Conservation (phyloP, 2,888 invertebrate species). For the Cheilosia vulpina region DNA sequence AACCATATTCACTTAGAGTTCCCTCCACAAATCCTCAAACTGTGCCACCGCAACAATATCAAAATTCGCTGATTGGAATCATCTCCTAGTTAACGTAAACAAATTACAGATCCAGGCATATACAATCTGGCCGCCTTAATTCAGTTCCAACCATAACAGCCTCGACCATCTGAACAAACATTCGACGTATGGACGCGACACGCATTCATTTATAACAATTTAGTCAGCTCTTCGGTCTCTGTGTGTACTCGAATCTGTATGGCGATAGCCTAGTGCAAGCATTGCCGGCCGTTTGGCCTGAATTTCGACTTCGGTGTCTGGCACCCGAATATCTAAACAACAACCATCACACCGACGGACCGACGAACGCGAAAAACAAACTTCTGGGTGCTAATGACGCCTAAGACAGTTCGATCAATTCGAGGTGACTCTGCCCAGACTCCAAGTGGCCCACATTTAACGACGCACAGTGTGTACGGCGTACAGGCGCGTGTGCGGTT, state of each 20-base stretch:
- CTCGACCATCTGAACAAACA: conserved; percentile 72
- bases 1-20: too few species aligned
- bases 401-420: conserved; percentile 58
- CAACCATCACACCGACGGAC: conserved; percentile 34
- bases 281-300: conserved; percentile 61
- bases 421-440: conserved; percentile 62
- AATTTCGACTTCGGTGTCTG: conserved; percentile 64
- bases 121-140: conserved; percentile 53
- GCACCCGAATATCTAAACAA: conserved; percentile 74
- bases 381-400: conserved; percentile 67
- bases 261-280: conserved; percentile 26
- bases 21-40: too few species aligned
- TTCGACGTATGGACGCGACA: conserved; percentile 42
- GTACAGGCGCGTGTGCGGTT: conserved; percentile 20
- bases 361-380: conserved; percentile 61
- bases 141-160: conserved; percentile 67
- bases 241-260: background rate
- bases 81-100: conserved; percentile 21
- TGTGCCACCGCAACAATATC: too few species aligned
- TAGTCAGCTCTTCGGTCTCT: conserved; percentile 9
- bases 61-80: too few species aligned
- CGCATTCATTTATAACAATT: conserved; percentile 31
- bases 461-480: background rate
- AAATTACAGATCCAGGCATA: conserved; percentile 40
- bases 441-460: conserved; percentile 67